Evolutionary conservation across 2,113 vertebrate species (phyloP), one percentile per base, ranked within the genome.

Genomic region (Ariopsis seemanni): DNA sequence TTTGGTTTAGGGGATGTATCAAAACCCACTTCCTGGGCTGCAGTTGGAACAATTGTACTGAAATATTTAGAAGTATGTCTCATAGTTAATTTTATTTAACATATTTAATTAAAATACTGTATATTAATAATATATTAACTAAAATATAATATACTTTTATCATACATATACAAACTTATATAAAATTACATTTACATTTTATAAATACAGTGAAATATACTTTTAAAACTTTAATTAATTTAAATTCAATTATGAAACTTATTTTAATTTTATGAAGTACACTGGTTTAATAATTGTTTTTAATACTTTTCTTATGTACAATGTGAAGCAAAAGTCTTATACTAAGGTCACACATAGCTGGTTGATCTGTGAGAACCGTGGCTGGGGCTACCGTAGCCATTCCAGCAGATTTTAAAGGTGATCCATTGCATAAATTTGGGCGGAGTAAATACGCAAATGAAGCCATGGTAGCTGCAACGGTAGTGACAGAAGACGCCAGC

Each of bases 11-110:
- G 77, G 42, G 62, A 88, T 62, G 48, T n/a, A 22, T 86, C 62
- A 87, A 82, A 89, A 67, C 48, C 48, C 57, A 88, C 53, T 82
- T 86, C 80, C 83, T 85, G 88, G 87, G 14, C 25, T 30, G 57
- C 7, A 82, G 5, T 17, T 62, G 30, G 48, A 48, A 82, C 14
- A 62, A 15, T 25, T 62, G 15, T 22, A 58, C 34, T 42, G 5
- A 80, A 80, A 80, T 58, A 10, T 0, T 1, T 11, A 12, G 0
- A 14, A 15, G 11, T 79, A 27, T 55, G 4, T 8, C 0, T 78
- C n/a, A 55, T 20, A 20, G 14, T 79, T 4, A 8, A 50, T 77
- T 58, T 60, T 10, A 27, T 7, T 55, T 27, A 17, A 17, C 8
- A n/a, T 4, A 50, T 5, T 50, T 22, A 12, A 25, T 75, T 11